Base-by-base conservation (phyloP, 2,888 invertebrate species). In the Drosophila subquinaria region DNA sequence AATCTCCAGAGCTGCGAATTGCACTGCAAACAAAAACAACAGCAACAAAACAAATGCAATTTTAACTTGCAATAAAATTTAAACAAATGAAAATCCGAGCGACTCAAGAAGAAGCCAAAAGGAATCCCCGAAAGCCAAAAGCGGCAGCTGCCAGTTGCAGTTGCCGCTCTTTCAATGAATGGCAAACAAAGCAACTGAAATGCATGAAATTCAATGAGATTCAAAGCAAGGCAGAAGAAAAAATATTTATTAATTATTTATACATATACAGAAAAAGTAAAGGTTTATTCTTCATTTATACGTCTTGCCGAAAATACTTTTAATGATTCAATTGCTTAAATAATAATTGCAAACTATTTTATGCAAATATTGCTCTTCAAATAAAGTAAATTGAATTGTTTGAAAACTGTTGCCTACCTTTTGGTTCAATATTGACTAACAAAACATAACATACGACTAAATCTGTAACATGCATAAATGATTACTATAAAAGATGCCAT, bases 41-140 rank as follows among this genome's bases (percentile, higher is more conserved):
- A 63, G 13, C 57, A 68, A 62, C 20, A 43, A 55, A 60, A 55
- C 64, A 53, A 65, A 65, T 55, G 55, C 57, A 42, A 50, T 64
- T 55, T 68, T 55, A 61, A 78, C 59, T 70, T 70, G 89, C 75
- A 86, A 80, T 87, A 69, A 61, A 81, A 75, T 64, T 73, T 81
- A 68, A 64, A 65, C 73, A 74, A 84, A 88, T 74, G 72, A 73
- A 84, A 82, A 71, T 60, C 48, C 48, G 30, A 71, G 70, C 66
- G 61, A 63, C 65, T 45, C 35, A 33, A 55, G 27, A 71, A 51
- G n/a, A 45, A 23, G 23, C 23, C 23, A 23, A 42, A 38, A 48
- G 33, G 8, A 38, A 59, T 33, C 27, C 4, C 27, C 10, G 9
- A 20, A 20, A 45, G 35, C 15, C 11, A 8, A 30, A 8, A 30